Conservation (phyloP, 2,113 vertebrate species). For the Capricornis sumatraensis region DNA sequence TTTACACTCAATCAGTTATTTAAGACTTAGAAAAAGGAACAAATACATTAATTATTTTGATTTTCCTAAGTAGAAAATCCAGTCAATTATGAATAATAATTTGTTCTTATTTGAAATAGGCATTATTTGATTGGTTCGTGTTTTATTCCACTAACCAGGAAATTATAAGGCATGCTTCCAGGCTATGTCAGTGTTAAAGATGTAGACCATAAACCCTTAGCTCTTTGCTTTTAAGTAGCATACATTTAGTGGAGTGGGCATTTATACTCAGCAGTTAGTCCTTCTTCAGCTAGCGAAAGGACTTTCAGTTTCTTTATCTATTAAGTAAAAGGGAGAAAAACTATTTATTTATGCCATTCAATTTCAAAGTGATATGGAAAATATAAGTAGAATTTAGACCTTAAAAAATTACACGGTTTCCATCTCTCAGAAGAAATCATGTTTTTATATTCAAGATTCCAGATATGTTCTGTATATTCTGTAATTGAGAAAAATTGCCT, state of each 20-base stretch:
- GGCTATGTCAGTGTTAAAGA: not conserved
- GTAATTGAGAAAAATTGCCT: not conserved
- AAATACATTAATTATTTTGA: not conserved
- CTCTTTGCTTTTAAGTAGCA: not conserved
- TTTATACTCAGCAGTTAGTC: fast-evolving
- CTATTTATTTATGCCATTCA: not conserved
- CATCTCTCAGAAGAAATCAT: not conserved
- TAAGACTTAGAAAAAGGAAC: not conserved
- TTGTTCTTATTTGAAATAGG: not conserved
- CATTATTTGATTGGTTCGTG: not conserved
- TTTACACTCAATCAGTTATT: not conserved
- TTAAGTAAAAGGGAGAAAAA: not conserved
- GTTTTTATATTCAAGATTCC: not conserved
- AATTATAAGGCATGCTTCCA: not conserved
- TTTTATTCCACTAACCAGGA: not conserved
- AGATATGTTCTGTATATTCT: not conserved
- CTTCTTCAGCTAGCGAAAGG: not conserved
- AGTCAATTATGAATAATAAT: not conserved
- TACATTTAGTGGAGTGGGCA: not conserved
- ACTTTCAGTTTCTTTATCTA: not conserved
- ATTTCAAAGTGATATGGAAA: not conserved
- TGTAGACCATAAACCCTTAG: not conserved
- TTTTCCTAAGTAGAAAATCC: not conserved
- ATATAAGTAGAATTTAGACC: not conserved
- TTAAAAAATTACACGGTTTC: not conserved